phyloP scores from a whole-genome alignment of 2,888 invertebrate species.

The Molanna angustata region DNA sequence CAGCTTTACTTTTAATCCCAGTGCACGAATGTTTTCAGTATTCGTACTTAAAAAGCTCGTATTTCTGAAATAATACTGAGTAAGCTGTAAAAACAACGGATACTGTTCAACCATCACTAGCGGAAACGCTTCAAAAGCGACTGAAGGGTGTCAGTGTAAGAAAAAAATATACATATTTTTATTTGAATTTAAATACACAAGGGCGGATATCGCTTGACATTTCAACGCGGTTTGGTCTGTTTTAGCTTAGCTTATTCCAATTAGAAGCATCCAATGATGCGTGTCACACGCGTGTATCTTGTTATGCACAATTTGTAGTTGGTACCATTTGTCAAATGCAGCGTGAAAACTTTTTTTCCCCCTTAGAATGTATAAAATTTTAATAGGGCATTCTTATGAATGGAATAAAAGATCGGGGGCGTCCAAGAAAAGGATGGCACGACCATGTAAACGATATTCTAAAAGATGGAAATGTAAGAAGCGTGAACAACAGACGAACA shows the following conservation, averaged over 20 bases:
- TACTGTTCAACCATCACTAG: background rate
- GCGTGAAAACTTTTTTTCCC: too few species aligned
- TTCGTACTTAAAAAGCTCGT: conserved; percentile 21
- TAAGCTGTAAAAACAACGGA: conserved; percentile 19
- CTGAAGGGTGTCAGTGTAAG: background rate
- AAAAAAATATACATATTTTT: too few species aligned
- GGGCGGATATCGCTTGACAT: too few species aligned
- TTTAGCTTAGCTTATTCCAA: background rate
- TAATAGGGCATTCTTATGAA: too few species aligned
- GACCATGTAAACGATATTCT: too few species aligned
- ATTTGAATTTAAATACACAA: too few species aligned
- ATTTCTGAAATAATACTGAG: conserved; percentile 20
- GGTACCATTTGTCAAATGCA: conserved; percentile 2
- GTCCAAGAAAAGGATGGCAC: too few species aligned
- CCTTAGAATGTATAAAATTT: too few species aligned
- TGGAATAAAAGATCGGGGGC: too few species aligned
- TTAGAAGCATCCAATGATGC: background rate
- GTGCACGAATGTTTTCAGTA: conserved; percentile 12
- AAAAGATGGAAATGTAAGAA: too few species aligned
- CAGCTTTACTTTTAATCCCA: conserved; percentile 15
- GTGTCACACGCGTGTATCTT: conserved; percentile 11
- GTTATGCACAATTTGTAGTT: conserved; percentile 11
- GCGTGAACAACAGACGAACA: too few species aligned
- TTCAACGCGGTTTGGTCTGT: background rate
- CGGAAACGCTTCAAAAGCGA: background rate